Conservation (phyloP, 2,888 invertebrate species). For the Heteropelma amictum region DNA sequence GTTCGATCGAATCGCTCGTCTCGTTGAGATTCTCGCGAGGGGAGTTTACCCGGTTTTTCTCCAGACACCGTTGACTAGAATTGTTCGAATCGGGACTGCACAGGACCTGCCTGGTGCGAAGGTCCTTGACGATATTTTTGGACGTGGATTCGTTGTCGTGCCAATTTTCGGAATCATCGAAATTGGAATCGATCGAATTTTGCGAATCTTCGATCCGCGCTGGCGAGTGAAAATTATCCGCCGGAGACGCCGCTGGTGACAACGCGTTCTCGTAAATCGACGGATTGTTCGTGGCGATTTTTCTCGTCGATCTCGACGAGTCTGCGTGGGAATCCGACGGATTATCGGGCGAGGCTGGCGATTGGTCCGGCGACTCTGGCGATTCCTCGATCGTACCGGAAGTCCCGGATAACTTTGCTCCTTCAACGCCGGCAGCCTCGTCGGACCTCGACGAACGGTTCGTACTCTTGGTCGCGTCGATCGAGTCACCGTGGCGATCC, state of each 20-base stretch:
- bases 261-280: constrained; percentile 22
- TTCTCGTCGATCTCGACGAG: background rate
- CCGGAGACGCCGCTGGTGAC: background rate
- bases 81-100: background rate
- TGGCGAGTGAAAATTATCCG: background rate
- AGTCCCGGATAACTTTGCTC: too few relatives aligned
- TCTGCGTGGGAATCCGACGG: background rate
- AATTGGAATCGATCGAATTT: too few relatives aligned
- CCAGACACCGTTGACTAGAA: background rate
- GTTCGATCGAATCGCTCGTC: background rate
- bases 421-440: too few relatives aligned
- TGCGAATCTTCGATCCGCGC: background rate
- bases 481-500: too few relatives aligned
- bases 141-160: background rate
- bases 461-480: too few relatives aligned
- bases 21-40: background rate
- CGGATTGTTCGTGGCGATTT: background rate
- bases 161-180: background rate
- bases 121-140: constrained; percentile 38
- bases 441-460: too few relatives aligned
- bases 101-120: constrained; percentile 51
- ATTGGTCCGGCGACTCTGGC: background rate
- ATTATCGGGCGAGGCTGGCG: background rate
- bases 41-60: background rate
- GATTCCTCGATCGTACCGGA: constrained; percentile 1